Conservation (phyloP, 2,888 invertebrate species). For the Serrognathus titanus region DNA sequence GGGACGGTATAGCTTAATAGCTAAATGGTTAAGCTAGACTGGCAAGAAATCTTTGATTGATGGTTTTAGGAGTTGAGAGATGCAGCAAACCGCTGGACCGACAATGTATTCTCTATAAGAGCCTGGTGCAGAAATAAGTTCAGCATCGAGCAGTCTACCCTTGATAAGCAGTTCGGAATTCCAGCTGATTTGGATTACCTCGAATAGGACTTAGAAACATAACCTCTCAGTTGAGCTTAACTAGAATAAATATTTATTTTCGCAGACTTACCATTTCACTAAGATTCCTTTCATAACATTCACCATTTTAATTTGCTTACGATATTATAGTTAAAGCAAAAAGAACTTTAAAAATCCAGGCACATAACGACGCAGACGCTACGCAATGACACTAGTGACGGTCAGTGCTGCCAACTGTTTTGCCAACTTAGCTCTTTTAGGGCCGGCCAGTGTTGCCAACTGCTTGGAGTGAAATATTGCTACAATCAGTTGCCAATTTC, state of each 20-base stretch:
- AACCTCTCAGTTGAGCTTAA: conserved; percentile 25
- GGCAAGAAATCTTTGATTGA: too few relatives aligned
- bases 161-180: conserved; percentile 83
- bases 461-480: too few relatives aligned
- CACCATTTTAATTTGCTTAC: conserved; percentile 65
- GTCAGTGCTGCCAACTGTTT: too few relatives aligned
- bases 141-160: conserved; percentile 64
- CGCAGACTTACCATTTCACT: conserved; percentile 74
- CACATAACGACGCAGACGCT: too few relatives aligned
- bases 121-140: conserved; percentile 86
- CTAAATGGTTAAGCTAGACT: too few relatives aligned
- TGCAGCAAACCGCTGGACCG: conserved; percentile 86
- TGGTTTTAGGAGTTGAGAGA: conserved; percentile 66
- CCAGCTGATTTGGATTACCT: conserved; percentile 82
- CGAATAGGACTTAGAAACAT: conserved; percentile 38
- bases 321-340: too few relatives aligned
- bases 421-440: too few relatives aligned
- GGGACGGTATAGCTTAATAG: too few relatives aligned
- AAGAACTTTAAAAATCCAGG: too few relatives aligned
- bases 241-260: background rate
- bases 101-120: conserved; percentile 80
- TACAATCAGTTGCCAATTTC: too few relatives aligned
- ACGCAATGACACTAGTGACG: too few relatives aligned
- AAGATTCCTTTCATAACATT: conserved; percentile 95
- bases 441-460: too few relatives aligned